Base-by-base conservation (phyloP, 2,797 vertebrate genomes). In the Hydrophis major region DNA sequence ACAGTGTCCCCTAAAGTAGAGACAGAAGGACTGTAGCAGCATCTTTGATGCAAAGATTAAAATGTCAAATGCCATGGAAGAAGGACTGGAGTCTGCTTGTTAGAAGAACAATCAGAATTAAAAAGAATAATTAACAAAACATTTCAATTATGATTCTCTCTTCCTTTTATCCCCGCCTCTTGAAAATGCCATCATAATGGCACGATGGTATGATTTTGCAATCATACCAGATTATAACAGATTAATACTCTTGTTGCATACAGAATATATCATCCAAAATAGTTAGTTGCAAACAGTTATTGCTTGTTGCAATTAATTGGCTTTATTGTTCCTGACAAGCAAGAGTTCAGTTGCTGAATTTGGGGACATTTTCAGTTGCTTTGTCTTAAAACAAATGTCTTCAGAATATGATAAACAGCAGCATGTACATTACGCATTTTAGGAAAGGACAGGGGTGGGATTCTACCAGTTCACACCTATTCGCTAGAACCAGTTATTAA, bases 41-140 rank as follows among this genome's bases (percentile, higher is more conserved):
- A 32, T 86, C 47, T 93, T 3, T 91, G 22, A 57, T 2, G 12
- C 91, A 88, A 74, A 93, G 59, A 92, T 94, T 94, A 94, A 90
- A 89, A 16, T 93, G 57, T 93, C 61, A 63, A 92, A 96, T 28
- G 94, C 88, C 93, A 6, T 55, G 88, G 6, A 96, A 92, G 2
- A 95, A 92, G 0, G 90, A 95, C 93, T 94, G 87, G 94, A 83
- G 87, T 88, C 22, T 18, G 12, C 50, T 91, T 59, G 61, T 60
- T 90, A 14, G 32, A 63, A 93, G 37, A 37, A 10, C 13, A 0
- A 69, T 59, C 2, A 0, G 2, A 91, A 50, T 94, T 12, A 12
- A 57, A 93, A 95, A 93, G 0, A 42, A 89, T 92, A 47, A 92
- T 86, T 87, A 86, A 86, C 10, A 93, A 47, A 56, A 88, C 32